Base-by-base conservation (phyloP, 2,113 vertebrate species). In the Trogon melanurus region DNA sequence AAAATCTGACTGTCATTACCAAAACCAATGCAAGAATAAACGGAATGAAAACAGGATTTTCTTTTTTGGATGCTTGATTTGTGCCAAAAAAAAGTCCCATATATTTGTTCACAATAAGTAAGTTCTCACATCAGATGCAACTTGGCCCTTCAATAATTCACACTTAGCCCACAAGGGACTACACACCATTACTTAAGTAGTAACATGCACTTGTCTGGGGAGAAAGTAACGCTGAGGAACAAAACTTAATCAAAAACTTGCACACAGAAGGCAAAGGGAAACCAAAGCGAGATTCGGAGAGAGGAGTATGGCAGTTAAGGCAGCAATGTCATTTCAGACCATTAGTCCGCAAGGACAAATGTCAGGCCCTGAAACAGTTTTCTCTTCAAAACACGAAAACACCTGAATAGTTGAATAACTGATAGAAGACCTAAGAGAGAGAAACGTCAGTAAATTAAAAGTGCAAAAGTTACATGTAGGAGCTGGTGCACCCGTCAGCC, bases 61-160 rank as follows among this genome's bases (percentile, higher is more conserved):
- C 23, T 66, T 12, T 53, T 62, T 22, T 22, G 23, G 16, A 3
- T 12, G 16, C 19, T 48, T 69, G 15, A 38, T 62, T 62, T 74
- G 38, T 71, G n/a, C 3, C 4, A 70, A 58, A 66, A 56, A n/a
- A 32, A 5, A 1, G 16, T 45, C 0, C 1, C 11, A 21, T 6
- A 3, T 34, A 32, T 38, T 83, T 64, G 3, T 57, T 86, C 50
- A 78, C 41, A 73, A 16, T 29, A 74, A 80, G 9, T 36, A 84
- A 48, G 21, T 48, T 69, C 20, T 87, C 32, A 50, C 19, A 26
- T 87, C 65, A 84, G 20, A 32, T 70, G 36, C 27, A 61, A 56
- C 47, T 53, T 45, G 11, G 5, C 5, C 50, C 18, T 85, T 83
- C 54, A 85, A 16, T 69, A 85, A 69, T 65, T 91, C 45, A 79